Base-by-base conservation (phyloP, 1,140 invertebrate genomes). In the Drosophila cardini region DNA sequence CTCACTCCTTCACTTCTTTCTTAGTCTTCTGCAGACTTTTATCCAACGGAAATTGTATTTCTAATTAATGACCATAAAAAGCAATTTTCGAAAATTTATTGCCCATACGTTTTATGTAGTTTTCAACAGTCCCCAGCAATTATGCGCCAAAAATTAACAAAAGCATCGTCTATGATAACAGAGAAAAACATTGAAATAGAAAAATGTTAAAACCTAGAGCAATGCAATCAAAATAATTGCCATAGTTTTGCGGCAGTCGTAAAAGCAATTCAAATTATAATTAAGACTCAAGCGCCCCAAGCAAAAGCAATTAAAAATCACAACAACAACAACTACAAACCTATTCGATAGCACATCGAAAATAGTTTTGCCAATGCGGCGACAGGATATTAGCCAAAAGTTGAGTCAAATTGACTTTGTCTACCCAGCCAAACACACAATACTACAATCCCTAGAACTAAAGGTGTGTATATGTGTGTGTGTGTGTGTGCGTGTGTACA, bases 61-160 rank as follows among this genome's bases (percentile, higher is more conserved):
- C 82, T 86, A 87, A 86, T 87, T 87, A 86, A 86, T 87, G 79
- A 65, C 26, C 78, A 78, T 79, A 86, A 87, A 87, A 87, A 86
- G 55, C 60, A 69, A 86, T 75, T 71, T 71, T 45, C 56, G 36
- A 36, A 62, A 72, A 76, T 72, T 53, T 82, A 76, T 75, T 67
- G 65, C 55, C 70, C 60, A 78, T 65, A 72, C 57, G 65, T 46
- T 55, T 65, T 40, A 46, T 40, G 55, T 81, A 85, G 61, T 81
- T 85, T 80, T 76, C 55, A 65, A 63, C 70, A 58, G 13, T 15
- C 48, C 13, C 40, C 48, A 48, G 36, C 45, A 68, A 57, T 72
- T 40, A 55, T 50, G 34, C 53, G 15, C 43, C 26, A 5, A 72
- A 75, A 68, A 81, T 81, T 81, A 81, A 72, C 78, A 65, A 67